phyloP scores from a whole-genome alignment of 2,888 invertebrate genomes.

The Lycia hirtaria region DNA sequence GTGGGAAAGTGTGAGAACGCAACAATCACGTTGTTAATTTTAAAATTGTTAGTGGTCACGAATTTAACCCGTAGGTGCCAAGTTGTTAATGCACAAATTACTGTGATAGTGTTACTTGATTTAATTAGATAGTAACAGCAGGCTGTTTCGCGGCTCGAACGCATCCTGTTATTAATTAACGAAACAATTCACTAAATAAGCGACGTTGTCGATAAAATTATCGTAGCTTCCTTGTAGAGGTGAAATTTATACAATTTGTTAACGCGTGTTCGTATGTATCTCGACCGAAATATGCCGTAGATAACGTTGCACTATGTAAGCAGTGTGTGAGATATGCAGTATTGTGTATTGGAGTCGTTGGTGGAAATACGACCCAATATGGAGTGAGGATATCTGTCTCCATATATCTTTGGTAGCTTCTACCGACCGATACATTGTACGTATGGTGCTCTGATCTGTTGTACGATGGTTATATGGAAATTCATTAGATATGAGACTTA shows the following conservation, averaged over 20 bases:
- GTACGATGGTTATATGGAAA: conserved; percentile 9
- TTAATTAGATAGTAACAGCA: conserved; percentile 17
- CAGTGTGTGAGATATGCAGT: conserved; percentile 44
- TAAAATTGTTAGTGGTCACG: conserved; percentile 67
- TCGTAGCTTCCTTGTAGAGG: conserved; percentile 21
- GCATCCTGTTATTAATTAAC: conserved; percentile 19
- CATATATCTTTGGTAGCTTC: conserved; percentile 43
- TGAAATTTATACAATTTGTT: conserved; percentile 35
- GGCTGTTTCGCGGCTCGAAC: not conserved
- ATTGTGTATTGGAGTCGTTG: conserved; percentile 43
- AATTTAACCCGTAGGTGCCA: conserved; percentile 68
- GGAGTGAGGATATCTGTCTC: conserved; percentile 46
- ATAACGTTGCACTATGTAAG: conserved; percentile 44
- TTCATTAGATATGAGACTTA: conserved; percentile 4
- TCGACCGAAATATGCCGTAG: conserved; percentile 43
- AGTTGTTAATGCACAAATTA: conserved; percentile 57
- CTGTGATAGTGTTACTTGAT: conserved; percentile 22
- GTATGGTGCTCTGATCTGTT: conserved; percentile 23
- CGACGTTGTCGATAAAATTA: conserved; percentile 13
- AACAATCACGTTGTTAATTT: conserved; percentile 62
- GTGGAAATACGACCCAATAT: conserved; percentile 48
- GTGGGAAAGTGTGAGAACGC: conserved; percentile 69
- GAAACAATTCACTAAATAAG: conserved; percentile 10
- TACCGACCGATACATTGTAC: conserved; percentile 33
- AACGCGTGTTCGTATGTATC: conserved; percentile 36